phyloP scores from a whole-genome alignment of 2,888 invertebrate species.

The Celastrina argiolus region DNA sequence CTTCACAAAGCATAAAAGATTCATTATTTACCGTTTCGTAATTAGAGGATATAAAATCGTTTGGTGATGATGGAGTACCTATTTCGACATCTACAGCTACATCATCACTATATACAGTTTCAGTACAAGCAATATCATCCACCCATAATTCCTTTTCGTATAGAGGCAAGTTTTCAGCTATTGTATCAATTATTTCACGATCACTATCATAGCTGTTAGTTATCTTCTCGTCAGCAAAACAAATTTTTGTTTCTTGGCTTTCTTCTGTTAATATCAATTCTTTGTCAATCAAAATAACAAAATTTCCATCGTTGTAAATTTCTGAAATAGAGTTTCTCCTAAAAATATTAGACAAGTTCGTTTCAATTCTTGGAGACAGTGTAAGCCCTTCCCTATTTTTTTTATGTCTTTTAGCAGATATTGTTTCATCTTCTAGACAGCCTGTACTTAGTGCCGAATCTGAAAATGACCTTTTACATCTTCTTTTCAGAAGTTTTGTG shows the following conservation, averaged over 20 bases:
- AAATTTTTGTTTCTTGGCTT: constrained; percentile 52
- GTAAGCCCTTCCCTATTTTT: constrained; percentile 42
- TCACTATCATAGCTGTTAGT: constrained; percentile 31
- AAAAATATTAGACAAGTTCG: constrained; percentile 50
- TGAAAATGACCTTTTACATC: constrained; percentile 61
- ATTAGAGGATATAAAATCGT: constrained; percentile 39
- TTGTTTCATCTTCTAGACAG: constrained; percentile 26
- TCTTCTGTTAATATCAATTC: constrained; percentile 60
- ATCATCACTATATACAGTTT: constrained; percentile 68
- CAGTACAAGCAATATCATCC: constrained; percentile 65
- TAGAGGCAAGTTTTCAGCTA: constrained; percentile 31
- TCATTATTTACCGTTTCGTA: constrained; percentile 38
- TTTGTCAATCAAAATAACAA: constrained; percentile 67
- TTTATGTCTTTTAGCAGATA: constrained; percentile 48
- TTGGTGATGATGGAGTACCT: constrained; percentile 47
- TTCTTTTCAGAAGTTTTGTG: constrained; percentile 28
- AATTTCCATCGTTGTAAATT: constrained; percentile 57
- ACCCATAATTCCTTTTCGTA: constrained; percentile 56
- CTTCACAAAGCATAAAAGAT: constrained; percentile 34
- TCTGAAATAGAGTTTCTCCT: constrained; percentile 65
- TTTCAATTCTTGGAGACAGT: constrained; percentile 41
- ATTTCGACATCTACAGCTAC: constrained; percentile 58
- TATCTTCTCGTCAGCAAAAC: constrained; percentile 52
- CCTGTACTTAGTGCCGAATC: constrained; percentile 54
- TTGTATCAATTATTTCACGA: constrained; percentile 23